Evolutionary conservation across 2,113 vertebrate genomes (phyloP), one percentile per base, ranked within the genome.

Genomic region (Solea senegalensis): DNA sequence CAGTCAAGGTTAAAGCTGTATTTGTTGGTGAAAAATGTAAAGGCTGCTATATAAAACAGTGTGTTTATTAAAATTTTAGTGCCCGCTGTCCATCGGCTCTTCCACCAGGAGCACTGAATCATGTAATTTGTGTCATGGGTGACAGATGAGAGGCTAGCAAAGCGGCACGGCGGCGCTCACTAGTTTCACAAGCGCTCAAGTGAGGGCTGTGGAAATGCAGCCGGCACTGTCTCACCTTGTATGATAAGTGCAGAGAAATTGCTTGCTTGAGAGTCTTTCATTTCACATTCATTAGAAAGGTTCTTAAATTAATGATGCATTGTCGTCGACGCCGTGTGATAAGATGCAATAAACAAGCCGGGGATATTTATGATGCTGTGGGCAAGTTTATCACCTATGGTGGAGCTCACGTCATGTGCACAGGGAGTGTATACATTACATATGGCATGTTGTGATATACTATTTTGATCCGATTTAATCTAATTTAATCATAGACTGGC

Each of bases 11-110:
- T 88, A 85, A 89, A 83, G 83, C 81, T 77, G 82, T 52, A 82
- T 87, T 83, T 85, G 64, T 71, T 77, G 68, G 80, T 43, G 66
- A 86, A 67, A 87, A 80, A 85, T 81, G 85, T 5, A 78, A 66
- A 62, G 73, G 73, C 67, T 53, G 62, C 69, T 53, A 41, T 79
- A 87, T 71, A 79, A 80, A 89, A 86, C 67, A 65, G 69, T 72
- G 84, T 77, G 77, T 90, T 92, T 91, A 88, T 91, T 85, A 90
- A 86, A 78, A 75, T 84, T 81, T 89, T 69, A 69, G 77, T 67
- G 71, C 74, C n/a, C 72, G 50, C 76, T 86, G 88, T 88, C 83
- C 88, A 64, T 89, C 88, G 84, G 74, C 45, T 67, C 81, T 40
- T 81, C 76, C 67, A 34, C 50, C 82, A 11, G 80, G 78, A 80